Evolutionary conservation across 2,113 vertebrate genomes (phyloP), one percentile per base, ranked within the genome.

Genomic region (Tympanuchus pallidicinctus): DNA sequence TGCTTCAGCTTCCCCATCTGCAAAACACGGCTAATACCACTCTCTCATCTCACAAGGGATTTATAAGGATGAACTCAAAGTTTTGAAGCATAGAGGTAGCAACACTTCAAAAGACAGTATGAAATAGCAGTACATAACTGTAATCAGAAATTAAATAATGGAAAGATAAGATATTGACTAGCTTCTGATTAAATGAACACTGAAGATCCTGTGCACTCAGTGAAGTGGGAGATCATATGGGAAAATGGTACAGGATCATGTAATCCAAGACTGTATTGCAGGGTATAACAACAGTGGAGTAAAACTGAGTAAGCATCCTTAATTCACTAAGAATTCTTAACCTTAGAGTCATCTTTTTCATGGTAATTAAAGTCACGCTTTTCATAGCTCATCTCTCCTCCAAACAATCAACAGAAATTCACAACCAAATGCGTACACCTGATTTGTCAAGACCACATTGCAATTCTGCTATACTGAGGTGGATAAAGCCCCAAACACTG

Each of bases 1-100:
- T 63, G 45, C 17, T 56, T 91, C 78, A 87, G 87, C 73, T 79
- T 88, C 54, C 54, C 28, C 34, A 84, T 72, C 73, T 93, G 77
- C 79, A 93, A 86, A 95, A 93, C 21, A 82, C 21, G 75, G 81
- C 70, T 73, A 93, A 93, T 89, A 83, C 47, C 64, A 92, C 32
- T 54, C 42, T 88, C 73, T 70, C 54, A 77, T 83, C 63, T 89
- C 74, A 94, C 67, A 77, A 81, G 27, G 47, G 50, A 89, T 93
- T 89, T 94, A 43, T 50, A 11, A 88, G 64, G 72, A 93, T 80
- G 42, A 95, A 86, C 61, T 77, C 38, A 67, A 17, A 36, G 75
- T 54, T 86, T 88, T 74, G 65, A 82, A 89, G 60, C 20, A 47
- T 22, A 13, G 45, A 72, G 42, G 42, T 48, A 61, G 40, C 13